Evolutionary conservation across 1,140 invertebrate genomes (phyloP).

Genomic region (Calliphora vicina): DNA sequence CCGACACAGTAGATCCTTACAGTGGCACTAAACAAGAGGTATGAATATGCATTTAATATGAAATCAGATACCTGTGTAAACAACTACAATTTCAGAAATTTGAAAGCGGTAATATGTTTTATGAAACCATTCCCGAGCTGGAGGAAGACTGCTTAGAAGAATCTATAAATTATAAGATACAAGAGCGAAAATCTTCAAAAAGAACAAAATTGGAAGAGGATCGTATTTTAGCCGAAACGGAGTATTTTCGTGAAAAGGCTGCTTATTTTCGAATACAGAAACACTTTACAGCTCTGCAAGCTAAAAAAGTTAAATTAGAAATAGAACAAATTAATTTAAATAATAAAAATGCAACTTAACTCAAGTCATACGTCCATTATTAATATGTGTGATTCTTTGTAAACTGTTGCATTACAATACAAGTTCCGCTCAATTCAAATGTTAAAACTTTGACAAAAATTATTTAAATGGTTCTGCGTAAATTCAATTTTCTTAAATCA

Average conservation of each 20-base stretch:
- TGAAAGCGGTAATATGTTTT: background rate
- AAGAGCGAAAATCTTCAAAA: background rate
- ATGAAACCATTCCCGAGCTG: background rate
- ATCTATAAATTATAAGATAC: background rate
- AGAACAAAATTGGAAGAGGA: constrained; percentile 33
- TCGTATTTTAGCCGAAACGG: constrained; percentile 39
- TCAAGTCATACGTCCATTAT: too few relatives aligned
- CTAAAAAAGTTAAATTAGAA: constrained; percentile 40
- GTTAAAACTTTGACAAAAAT: too few relatives aligned
- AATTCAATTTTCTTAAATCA: too few relatives aligned
- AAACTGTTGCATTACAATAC: too few relatives aligned
- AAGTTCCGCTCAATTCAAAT: too few relatives aligned
- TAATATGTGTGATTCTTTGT: too few relatives aligned
- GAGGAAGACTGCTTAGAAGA: background rate
- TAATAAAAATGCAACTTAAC: background rate
- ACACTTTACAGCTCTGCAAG: constrained; percentile 38
- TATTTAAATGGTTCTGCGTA: too few relatives aligned
- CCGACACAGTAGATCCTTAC: background rate
- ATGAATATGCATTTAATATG: background rate
- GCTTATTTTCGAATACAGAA: constrained; percentile 41
- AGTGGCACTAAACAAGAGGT: background rate
- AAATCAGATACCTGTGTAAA: too few relatives aligned
- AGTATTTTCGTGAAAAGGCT: constrained; percentile 42
- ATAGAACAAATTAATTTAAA: constrained; percentile 30
- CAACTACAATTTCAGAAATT: background rate